Percentiles rank a stretch among this genome's conserved stretches.
These are phyloP conservation scores for Euura lappo DNA, from an alignment of 1,140 invertebrate species.

Conservation along the genomic window DNA sequence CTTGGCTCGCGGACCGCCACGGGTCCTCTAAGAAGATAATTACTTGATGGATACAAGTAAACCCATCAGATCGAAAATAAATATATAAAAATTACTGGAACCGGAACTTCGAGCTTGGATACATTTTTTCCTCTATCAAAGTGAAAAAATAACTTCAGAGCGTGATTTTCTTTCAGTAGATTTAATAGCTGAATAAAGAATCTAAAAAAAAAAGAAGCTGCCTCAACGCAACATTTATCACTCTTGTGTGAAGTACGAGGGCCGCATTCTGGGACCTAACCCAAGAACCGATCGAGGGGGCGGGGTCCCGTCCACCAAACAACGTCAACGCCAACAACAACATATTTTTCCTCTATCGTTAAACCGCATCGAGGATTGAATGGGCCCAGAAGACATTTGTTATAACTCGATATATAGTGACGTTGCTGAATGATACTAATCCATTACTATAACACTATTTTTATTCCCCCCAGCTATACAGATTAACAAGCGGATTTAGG, in stretches of 20 bases:
- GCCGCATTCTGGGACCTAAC: neutral
- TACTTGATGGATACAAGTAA: constrained; percentile 40
- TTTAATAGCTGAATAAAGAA: neutral
- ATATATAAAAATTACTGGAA: no score
- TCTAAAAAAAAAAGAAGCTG: no score
- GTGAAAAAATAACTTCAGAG: no score
- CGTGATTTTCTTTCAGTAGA: neutral
- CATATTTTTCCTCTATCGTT: neutral
- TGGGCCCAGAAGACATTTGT: no score
- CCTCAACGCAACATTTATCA: constrained; percentile 5
- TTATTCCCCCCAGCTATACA: no score
- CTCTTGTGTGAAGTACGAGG: neutral
- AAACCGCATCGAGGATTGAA: no score
- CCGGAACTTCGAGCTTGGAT: no score
- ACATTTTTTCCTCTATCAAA: no score
- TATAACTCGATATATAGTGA: no score
- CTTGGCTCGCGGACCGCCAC: constrained; percentile 18
- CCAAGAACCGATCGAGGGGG: neutral
- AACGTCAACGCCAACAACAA: neutral
- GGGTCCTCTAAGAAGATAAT: constrained; percentile 26
- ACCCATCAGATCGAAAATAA: constrained; percentile 5
- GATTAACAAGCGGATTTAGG: no score
- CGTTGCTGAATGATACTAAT: no score
- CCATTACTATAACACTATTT: no score
- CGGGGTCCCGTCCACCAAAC: neutral